Conservation (phyloP, 2,797 vertebrate species). For the Helarctos malayanus region DNA sequence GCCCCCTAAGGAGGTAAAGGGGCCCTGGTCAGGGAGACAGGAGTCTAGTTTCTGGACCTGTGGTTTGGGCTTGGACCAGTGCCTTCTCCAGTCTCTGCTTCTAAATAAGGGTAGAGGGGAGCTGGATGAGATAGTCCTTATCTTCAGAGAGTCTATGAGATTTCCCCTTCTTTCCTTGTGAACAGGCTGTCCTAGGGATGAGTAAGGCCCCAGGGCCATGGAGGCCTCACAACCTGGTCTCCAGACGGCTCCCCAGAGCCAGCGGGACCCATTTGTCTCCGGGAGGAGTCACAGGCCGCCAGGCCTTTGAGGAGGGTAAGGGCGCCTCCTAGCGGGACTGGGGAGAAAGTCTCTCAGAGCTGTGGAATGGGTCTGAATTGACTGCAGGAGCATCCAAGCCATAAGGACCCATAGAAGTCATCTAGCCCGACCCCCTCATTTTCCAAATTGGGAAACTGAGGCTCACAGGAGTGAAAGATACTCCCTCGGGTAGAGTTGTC, state of each 20-base stretch:
- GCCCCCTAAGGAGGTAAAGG: background rate
- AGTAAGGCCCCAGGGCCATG: background rate
- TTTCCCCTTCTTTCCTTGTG: background rate
- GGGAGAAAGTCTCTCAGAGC: background rate
- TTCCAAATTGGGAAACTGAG: background rate
- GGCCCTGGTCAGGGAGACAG: background rate
- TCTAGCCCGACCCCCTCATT: background rate
- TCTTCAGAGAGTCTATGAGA: background rate
- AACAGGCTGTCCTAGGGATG: background rate
- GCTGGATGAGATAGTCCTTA: background rate
- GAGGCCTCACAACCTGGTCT: conserved; percentile 47
- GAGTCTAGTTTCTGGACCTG: background rate
- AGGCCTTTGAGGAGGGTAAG: background rate
- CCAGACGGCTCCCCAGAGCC: conserved; percentile 61
- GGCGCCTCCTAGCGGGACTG: conserved; percentile 58
- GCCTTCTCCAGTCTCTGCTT: background rate
- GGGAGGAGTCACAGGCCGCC: accelerated
- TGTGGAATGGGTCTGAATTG: accelerated
- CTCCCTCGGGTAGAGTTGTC: background rate
- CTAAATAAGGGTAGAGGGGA: background rate
- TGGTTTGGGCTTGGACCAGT: background rate
- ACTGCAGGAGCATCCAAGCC: background rate
- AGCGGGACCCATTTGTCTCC: conserved; percentile 20
- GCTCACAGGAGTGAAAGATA: background rate
- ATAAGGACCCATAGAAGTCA: accelerated